Conservation (phyloP, 1,140 invertebrate species). For the Papilio machaon region DNA sequence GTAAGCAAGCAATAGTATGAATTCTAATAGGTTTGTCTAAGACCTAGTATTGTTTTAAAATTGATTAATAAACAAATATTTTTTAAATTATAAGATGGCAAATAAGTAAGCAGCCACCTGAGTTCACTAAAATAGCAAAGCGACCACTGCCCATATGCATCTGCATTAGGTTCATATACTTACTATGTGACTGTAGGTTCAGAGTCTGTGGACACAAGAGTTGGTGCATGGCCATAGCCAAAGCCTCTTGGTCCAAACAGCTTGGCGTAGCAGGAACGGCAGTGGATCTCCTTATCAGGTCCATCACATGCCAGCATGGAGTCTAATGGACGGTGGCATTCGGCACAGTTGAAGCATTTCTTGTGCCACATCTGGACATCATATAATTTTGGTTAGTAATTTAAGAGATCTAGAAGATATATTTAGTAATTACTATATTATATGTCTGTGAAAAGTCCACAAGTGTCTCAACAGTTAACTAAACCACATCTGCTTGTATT, state of each 20-base stretch:
- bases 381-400: constrained; percentile 23
- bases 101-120: too few relatives aligned
- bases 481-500: too few relatives aligned
- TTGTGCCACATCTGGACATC: constrained; percentile 94
- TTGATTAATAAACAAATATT: too few relatives aligned
- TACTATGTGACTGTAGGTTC: constrained; percentile 88
- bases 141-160: too few relatives aligned
- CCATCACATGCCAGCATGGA: constrained; percentile 95
- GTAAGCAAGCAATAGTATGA: too few relatives aligned
- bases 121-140: too few relatives aligned
- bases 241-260: constrained; percentile 95
- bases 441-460: too few relatives aligned
- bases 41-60: too few relatives aligned
- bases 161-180: constrained; percentile 65
- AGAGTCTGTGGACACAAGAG: constrained; percentile 89
- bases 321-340: constrained; percentile 97
- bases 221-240: constrained; percentile 93
- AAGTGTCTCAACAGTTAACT: too few relatives aligned
- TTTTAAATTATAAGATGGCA: too few relatives aligned
- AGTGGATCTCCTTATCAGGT: constrained; percentile 94
- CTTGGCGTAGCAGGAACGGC: constrained; percentile 94
- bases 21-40: too few relatives aligned
- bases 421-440: too few relatives aligned
- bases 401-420: background rate
- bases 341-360: constrained; percentile 95